These are phyloP conservation scores for Phodopus roborovskii DNA, from an alignment of 2,113 vertebrate genomes.

Conservation along the genomic window DNA sequence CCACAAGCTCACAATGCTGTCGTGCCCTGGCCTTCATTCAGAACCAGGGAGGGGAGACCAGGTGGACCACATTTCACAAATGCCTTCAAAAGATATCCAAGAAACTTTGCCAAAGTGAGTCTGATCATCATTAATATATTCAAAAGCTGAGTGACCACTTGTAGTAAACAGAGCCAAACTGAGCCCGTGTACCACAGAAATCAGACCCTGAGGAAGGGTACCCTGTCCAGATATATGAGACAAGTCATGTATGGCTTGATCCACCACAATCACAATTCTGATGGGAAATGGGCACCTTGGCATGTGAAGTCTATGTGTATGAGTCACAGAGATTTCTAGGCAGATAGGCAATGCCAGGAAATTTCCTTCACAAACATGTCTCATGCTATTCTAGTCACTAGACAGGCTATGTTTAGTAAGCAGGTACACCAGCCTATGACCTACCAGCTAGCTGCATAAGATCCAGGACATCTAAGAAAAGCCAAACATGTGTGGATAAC, in stretches of 20 bases:
- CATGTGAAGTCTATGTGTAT: neutral
- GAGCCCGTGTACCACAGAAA: neutral
- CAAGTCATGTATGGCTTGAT: neutral
- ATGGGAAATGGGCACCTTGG: neutral
- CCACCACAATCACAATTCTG: neutral
- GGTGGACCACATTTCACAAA: conserved; percentile 83
- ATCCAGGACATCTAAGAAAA: neutral
- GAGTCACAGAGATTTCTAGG: neutral
- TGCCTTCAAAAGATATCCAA: conserved; percentile 68
- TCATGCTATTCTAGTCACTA: neutral
- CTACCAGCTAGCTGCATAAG: neutral
- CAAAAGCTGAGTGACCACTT: neutral
- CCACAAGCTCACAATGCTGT: conserved; percentile 81
- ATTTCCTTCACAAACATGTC: neutral
- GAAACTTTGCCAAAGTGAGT: conserved; percentile 69
- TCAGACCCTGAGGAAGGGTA: neutral
- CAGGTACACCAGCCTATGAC: neutral
- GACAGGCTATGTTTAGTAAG: conserved; percentile 33
- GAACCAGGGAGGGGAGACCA: conserved; percentile 85
- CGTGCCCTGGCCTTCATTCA: conserved; percentile 88
- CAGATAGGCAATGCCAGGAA: neutral
- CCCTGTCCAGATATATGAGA: neutral
- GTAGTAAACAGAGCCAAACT: neutral
- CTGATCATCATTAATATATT: neutral
- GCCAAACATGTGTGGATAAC: neutral